phyloP scores from a whole-genome alignment of 2,797 vertebrate species.

The Sitta carolinensis region DNA sequence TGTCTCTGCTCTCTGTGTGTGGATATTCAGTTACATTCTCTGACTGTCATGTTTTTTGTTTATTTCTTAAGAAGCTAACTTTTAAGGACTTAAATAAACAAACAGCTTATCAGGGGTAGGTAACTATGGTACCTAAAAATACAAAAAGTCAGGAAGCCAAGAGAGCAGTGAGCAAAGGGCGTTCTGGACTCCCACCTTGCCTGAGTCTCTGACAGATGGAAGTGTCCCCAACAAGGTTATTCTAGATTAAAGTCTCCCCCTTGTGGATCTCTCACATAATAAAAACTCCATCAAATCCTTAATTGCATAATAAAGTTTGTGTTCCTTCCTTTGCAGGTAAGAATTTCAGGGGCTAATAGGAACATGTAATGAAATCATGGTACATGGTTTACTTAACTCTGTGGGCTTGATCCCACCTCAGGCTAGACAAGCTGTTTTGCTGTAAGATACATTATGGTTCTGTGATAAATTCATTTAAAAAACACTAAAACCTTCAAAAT shows the following conservation, averaged over 20 bases:
- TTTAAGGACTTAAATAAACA: slow-evolving; percentile 1
- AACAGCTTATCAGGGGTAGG: neutral
- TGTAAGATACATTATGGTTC: neutral
- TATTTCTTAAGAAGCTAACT: neutral
- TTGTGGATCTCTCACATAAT: slow-evolving; percentile 37
- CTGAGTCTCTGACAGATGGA: neutral
- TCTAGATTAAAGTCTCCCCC: slow-evolving; percentile 51
- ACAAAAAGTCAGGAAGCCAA: neutral
- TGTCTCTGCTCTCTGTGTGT: neutral
- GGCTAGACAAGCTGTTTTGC: neutral
- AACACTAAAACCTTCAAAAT: neutral
- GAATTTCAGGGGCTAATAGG: neutral
- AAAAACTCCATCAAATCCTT: slow-evolving; percentile 27
- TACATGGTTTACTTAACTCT: neutral
- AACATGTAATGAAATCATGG: neutral
- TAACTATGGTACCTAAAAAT: neutral
- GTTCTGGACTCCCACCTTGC: neutral
- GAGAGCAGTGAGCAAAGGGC: neutral
- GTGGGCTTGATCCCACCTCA: neutral
- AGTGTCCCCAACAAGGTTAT: slow-evolving; percentile 41
- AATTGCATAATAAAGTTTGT: neutral
- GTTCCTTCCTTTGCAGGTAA: neutral
- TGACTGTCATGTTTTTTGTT: too few species aligned
- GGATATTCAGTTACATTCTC: neutral
- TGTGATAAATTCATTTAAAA: neutral